Evolutionary conservation across 2,113 vertebrate species (phyloP), one percentile per base, ranked within the genome.

Genomic region (Sceloporus undulatus): DNA sequence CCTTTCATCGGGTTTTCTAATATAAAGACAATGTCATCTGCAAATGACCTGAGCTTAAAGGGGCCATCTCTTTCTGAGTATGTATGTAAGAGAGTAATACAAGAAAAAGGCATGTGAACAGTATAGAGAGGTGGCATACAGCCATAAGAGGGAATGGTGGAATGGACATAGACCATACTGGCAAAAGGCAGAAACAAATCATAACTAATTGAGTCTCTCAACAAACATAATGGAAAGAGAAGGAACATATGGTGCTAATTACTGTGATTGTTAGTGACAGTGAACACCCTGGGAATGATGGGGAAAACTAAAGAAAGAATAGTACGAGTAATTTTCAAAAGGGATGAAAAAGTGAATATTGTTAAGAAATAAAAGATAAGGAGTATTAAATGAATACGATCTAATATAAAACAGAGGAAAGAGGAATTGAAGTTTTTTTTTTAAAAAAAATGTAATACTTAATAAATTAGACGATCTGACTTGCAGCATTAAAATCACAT

Each of bases 391-490:
- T 87, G 65, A 73, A 73, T 84, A 84, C 27, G 54, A 71, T 38
- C 79, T 79, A 73, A 73, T 59, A 87, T 80, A 56, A 86, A 87
- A 79, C 52, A 73, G 29, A n/a, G 34, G 77, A 48, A 71, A 71
- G 54, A 14, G 77, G 23, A 80, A 80, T 59, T 56, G 66, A 59
- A 84, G 40, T 6, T 21, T 54, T 54, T 34, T 25, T 21, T n/a
- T 34, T 34, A 34, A 34, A 34, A 34, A 11, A 77, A 54, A 48
- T 73, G 48, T 42, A 79, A 56, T 40, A 84, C 48, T 59, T 74
- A 86, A 87, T 79, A 87, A 38, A 80, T 73, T 80, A 80, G 66
- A 73, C 56, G 48, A 13, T 40, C 48, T 87, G 77, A 71, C 78
- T 73, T 71, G 48, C 71, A 40, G 54, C n/a, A 80, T 80, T 71